Evolutionary conservation across 2,888 invertebrate species (phyloP), one percentile per base, ranked within the genome.

Genomic region (Boloria euphrosyne): DNA sequence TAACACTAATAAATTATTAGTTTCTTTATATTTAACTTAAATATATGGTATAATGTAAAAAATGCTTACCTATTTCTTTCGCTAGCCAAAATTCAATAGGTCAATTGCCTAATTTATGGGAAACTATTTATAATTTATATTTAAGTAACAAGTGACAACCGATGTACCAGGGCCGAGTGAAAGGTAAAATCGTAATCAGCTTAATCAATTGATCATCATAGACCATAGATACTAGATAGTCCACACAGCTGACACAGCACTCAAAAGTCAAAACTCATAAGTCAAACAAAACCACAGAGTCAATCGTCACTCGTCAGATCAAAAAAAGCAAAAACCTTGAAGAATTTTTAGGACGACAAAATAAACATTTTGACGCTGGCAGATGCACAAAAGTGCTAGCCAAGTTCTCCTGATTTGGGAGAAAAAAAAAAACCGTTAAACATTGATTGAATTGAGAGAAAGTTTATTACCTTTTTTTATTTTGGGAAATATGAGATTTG

Each of bases 41-140:
- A 44, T n/a, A 55, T 7, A 18, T 16, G 7, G 6, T 44, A 55
- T 14, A 14, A 44, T 18, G 10, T 38, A 44, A 55, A 44, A 44
- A 10, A 10, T 57, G 10, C 55, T 44, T 57, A 57, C 55, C 17
- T 43, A 57, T 44, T 44, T 43, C 18, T 46, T 44, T 54, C 14
- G 13, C 17, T 14, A 10, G 14, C 44, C 6, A 22, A 57, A 44
- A 44, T 57, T 18, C 44, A 46, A 22, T n/a, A 38, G 43, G 44
- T 7, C 7, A 44, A 44, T 17, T 7, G 14, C n/a, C 13, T 4
- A 44, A 44, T 18, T 44, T 10, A 22, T 18, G 2, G 4, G 43
- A 57, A 57, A 22, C 0, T 22, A 57, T 6, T 43, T 17, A 17
- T 22, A 38, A 2, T 38, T 38, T n/a, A n/a, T n/a, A n/a, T n/a